A percentile compares a stretch with the other conserved stretches of the same genome.
Evolutionary conservation across 1,140 invertebrate species (phyloP).

Genomic region (Aphaenogaster ashmeadi): DNA sequence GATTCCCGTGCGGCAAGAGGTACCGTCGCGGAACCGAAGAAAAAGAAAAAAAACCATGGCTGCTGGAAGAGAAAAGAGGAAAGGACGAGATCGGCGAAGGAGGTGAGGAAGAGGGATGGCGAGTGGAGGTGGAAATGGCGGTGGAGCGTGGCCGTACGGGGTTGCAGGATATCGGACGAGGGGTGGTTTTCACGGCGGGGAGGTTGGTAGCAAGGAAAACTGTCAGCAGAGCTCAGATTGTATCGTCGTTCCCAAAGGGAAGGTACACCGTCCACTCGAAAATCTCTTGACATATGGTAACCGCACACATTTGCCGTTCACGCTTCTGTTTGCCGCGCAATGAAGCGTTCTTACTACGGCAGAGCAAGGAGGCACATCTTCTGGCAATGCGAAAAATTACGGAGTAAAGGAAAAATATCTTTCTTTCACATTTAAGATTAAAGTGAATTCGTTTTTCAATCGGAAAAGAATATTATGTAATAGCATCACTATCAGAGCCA

Average conservation of each 20-base stretch:
- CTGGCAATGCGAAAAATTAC: background rate
- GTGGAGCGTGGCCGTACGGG: conserved; percentile 7
- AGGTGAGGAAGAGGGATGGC: conserved; percentile 31
- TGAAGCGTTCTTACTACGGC: background rate
- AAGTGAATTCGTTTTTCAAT: conserved; percentile 5
- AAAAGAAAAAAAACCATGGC: conserved; percentile 40
- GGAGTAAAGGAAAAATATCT: background rate
- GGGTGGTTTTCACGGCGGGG: conserved; percentile 40
- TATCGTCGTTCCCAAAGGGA: conserved; percentile 78
- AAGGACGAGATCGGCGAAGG: conserved; percentile 18
- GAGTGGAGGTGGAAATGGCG: conserved; percentile 41
- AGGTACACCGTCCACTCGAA: conserved; percentile 76
- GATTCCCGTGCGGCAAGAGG: conserved; percentile 78
- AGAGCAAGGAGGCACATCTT: background rate
- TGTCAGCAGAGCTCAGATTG: conserved; percentile 80
- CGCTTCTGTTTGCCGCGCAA: conserved; percentile 62
- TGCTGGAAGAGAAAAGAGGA: conserved; percentile 11
- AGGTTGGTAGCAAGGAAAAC: conserved; percentile 67
- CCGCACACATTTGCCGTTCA: conserved; percentile 62
- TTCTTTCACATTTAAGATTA: background rate
- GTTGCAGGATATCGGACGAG: conserved; percentile 39
- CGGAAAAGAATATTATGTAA: background rate
- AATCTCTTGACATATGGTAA: conserved; percentile 72
- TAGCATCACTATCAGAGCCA: background rate
- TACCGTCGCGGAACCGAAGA: conserved; percentile 65